These are phyloP conservation scores for Acanthoscelides obtectus DNA, from an alignment of 2,888 invertebrate species.

Conservation along the genomic window DNA sequence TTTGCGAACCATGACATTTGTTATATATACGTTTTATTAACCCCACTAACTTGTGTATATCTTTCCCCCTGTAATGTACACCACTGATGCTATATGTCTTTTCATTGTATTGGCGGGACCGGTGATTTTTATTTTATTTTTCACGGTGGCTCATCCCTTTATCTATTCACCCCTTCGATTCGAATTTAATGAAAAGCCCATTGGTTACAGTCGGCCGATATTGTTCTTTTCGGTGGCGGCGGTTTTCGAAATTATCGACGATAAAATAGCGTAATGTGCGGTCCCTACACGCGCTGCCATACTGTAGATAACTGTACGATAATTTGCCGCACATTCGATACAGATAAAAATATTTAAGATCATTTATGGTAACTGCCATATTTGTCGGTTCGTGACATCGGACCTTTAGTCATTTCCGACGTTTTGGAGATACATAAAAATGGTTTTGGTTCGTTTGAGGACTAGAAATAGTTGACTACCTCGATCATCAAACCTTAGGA, in stretches of 20 bases:
- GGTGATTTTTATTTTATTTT: constrained; percentile 28
- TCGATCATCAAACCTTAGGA: no score
- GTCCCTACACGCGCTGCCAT: not conserved
- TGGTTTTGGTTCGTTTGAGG: no score
- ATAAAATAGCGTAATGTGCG: not conserved
- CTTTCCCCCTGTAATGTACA: not conserved
- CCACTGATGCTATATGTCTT: constrained; percentile 17
- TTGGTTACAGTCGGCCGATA: constrained; percentile 25
- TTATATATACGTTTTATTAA: no score
- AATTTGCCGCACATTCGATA: not conserved
- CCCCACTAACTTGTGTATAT: no score
- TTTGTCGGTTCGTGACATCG: no score
- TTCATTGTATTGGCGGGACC: constrained; percentile 15
- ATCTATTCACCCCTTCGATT: constrained; percentile 33
- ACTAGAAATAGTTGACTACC: no score
- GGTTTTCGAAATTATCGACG: constrained; percentile 7
- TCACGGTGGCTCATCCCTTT: constrained; percentile 33
- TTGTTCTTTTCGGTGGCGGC: constrained; percentile 18
- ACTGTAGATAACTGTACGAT: not conserved
- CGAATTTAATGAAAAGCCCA: constrained; percentile 29
- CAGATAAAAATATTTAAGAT: not conserved
- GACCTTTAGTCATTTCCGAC: no score
- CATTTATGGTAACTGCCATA: no score
- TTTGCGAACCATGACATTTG: no score
- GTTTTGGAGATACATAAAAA: no score